Conservation (phyloP, 2,113 vertebrate species). For the Osmerus mordax region DNA sequence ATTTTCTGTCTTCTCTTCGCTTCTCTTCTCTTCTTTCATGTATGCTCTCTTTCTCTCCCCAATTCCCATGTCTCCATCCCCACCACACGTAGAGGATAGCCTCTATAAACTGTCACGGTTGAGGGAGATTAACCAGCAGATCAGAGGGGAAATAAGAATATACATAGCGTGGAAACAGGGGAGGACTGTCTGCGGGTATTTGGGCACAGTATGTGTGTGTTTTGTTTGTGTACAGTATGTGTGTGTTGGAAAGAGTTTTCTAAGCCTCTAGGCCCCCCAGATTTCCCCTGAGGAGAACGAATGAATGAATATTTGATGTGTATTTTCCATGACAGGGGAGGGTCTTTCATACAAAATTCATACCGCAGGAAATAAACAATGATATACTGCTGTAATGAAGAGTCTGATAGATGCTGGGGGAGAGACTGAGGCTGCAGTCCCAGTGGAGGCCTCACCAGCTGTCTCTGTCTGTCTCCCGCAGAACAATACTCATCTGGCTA, state of each 20-base stretch:
- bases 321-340: background rate
- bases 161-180: constrained; percentile 3
- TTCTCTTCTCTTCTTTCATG: background rate
- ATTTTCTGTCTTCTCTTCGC: background rate
- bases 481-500: too few relatives aligned
- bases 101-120: constrained; percentile 8
- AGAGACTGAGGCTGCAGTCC: background rate
- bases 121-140: constrained; percentile 13
- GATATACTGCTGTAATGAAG: constrained; percentile 30
- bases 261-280: background rate
- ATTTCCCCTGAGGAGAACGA: background rate
- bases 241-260: too few relatives aligned
- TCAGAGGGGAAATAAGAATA: constrained; percentile 20
- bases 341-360: constrained; percentile 33
- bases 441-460: too few relatives aligned
- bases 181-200: background rate
- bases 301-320: constrained; percentile 25
- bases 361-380: constrained; percentile 17
- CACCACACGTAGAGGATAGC: background rate
- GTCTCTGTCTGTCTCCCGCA: too few relatives aligned
- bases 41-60: background rate
- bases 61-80: constrained; percentile 9
- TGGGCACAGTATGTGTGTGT: background rate
- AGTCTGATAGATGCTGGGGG: background rate
- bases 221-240: too few relatives aligned